phyloP scores from a whole-genome alignment of 2,888 invertebrate species.

The Rhimphoctona megacephalus region DNA sequence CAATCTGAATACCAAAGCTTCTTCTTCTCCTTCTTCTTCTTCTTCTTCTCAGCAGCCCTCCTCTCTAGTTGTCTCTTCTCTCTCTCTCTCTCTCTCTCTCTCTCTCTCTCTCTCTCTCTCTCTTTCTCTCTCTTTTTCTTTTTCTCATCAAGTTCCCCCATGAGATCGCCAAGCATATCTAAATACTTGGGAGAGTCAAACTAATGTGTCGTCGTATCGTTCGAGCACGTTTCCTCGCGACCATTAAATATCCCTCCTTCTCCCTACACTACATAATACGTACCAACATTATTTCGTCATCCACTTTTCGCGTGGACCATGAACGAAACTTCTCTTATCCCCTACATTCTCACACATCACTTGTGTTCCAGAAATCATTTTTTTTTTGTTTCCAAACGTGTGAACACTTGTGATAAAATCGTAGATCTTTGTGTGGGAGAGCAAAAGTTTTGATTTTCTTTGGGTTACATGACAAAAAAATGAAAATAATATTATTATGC shows the following conservation, averaged over 20 bases:
- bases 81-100: constrained; percentile 50
- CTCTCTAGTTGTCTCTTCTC: constrained; percentile 47
- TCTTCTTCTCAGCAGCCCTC: constrained; percentile 18
- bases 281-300: background rate
- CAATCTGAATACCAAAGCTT: constrained; percentile 63
- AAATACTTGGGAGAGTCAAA: constrained; percentile 62
- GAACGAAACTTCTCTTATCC: constrained; percentile 18
- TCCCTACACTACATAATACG: background rate
- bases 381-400: constrained; percentile 22
- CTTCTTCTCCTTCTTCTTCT: background rate
- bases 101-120: constrained; percentile 43
- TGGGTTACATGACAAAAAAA: background rate
- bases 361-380: constrained; percentile 31
- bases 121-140: constrained; percentile 38
- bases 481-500: background rate
- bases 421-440: background rate
- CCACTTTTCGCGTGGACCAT: constrained; percentile 38
- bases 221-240: constrained; percentile 73
- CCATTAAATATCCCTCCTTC: constrained; percentile 53
- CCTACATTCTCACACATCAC: constrained; percentile 40
- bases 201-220: constrained; percentile 76
- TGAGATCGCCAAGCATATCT: constrained; percentile 67
- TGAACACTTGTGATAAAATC: constrained; percentile 6
- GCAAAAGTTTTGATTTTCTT: background rate
- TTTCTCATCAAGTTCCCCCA: constrained; percentile 5